phyloP scores from a whole-genome alignment of 2,888 invertebrate genomes.

The Tinea pellionella region DNA sequence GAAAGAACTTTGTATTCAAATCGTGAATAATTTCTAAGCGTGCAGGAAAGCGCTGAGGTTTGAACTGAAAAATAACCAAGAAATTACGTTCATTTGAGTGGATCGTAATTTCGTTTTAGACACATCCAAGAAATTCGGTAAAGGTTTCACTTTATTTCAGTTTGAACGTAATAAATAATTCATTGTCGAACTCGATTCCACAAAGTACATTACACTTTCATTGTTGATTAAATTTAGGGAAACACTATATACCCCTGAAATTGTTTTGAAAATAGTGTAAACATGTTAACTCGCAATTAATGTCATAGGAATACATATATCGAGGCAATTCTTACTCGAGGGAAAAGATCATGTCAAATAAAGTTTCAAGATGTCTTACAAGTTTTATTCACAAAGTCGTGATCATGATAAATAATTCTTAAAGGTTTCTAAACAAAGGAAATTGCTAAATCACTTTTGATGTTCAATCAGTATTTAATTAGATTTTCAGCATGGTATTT shows the following conservation, averaged over 20 bases:
- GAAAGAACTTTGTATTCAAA: conserved; percentile 7
- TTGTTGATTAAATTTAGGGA: conserved; percentile 17
- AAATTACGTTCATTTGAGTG: conserved; percentile 7
- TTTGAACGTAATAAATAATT: conserved; percentile 20
- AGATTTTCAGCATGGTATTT: background rate
- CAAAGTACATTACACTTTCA: conserved; percentile 16
- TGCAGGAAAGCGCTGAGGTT: conserved; percentile 7
- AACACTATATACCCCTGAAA: conserved; percentile 6
- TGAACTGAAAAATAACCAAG: conserved; percentile 7
- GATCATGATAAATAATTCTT: conserved; percentile 6
- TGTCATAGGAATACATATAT: conserved; percentile 7
- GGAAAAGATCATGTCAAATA: background rate
- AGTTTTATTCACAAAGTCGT: background rate
- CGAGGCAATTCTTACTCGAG: background rate
- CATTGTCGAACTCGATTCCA: conserved; percentile 14
- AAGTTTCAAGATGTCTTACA: conserved; percentile 2
- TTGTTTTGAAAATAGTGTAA: conserved; percentile 13
- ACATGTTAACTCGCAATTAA: conserved; percentile 18
- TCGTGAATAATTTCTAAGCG: conserved; percentile 12
- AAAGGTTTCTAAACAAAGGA: conserved; percentile 5
- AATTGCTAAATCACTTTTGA: conserved; percentile 10
- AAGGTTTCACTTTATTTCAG: conserved; percentile 18
- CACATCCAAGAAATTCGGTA: conserved; percentile 8
- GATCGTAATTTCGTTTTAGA: conserved; percentile 12
- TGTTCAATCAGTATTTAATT: background rate